phyloP scores from a whole-genome alignment of 2,797 vertebrate species.

The Acridotheres tristis region DNA sequence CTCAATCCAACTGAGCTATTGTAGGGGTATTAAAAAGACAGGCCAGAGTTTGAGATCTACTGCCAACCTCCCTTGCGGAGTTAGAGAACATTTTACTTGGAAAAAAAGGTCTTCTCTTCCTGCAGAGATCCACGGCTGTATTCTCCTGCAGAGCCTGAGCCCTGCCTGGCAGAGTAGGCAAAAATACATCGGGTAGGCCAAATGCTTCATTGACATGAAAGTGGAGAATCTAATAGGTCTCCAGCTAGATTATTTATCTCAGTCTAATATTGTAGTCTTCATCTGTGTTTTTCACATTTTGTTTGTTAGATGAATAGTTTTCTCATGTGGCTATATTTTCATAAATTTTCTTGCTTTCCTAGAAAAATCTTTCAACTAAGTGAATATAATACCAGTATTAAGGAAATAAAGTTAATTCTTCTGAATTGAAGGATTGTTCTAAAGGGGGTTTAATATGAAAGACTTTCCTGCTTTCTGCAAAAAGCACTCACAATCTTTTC shows the following conservation, averaged over 20 bases:
- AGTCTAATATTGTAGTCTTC: constrained; percentile 2
- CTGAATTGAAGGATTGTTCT: neutral
- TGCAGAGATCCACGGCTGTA: constrained; percentile 72
- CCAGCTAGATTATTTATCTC: constrained; percentile 55
- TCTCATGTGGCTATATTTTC: neutral
- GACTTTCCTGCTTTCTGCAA: neutral
- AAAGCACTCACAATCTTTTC: neutral
- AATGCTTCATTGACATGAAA: constrained; percentile 72
- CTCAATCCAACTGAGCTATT: constrained; percentile 81
- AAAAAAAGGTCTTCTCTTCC: constrained; percentile 78
- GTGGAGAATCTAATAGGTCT: constrained; percentile 57
- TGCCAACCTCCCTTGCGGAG: constrained; percentile 81
- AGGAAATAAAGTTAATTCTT: neutral
- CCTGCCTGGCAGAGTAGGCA: constrained; percentile 73
- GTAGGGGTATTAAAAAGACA: constrained; percentile 83
- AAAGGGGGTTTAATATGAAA: neutral
- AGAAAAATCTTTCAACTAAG: neutral
- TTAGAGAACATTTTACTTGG: constrained; percentile 80
- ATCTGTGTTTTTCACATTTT: neutral
- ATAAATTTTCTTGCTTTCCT: neutral
- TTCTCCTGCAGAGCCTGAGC: constrained; percentile 73
- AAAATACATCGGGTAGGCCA: constrained; percentile 66
- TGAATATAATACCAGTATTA: neutral
- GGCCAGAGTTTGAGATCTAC: constrained; percentile 79
- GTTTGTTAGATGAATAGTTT: neutral